Base-by-base conservation (phyloP, 2,797 vertebrate genomes). In the Sebastolobus altivelis region DNA sequence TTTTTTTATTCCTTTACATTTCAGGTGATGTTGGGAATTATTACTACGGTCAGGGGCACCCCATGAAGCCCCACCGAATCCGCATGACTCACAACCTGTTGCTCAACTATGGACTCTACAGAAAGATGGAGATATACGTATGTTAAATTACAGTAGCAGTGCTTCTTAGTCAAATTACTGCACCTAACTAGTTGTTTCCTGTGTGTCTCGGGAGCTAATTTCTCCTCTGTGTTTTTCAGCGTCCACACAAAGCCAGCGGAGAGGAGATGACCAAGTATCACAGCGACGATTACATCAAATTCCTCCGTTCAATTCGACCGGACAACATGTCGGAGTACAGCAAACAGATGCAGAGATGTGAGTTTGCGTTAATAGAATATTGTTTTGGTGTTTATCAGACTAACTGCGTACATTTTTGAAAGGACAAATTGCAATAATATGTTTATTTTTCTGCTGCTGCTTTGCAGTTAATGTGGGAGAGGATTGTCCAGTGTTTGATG, bases 231-330 rank as follows among this genome's bases (percentile, higher is more conserved):
- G n/a, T 79, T 18, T 87, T 81, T 65, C 94, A 99, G 98, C 97
- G 98, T 67, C 98, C 98, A 12, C 98, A 99, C 94, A 99, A 99
- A 95, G 98, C 98, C 46, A 99, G 96, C 0, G 98, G 96, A 2
- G 98, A 99, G 90, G 98, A 99, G 91, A 99, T 99, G 98, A 99
- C 98, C 84, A 99, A 99, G 95, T 99, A 99, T 88, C 98, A 99
- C 96, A 99, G 98, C 0, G 98, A 99, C 0, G 98, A 99, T 89
- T 99, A 99, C 96, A 99, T 99, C 84, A 98, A 99, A 76, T 99
- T 99, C 77, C 95, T 99, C 69, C 95, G 97, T n/a, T 99, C 98
- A 11, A 99, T 99, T 84, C 97, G 98, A 35, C 98, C 98, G 0
- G 98, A 99, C 91, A 99, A 99, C 95, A 99, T 99, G 98, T 99